A percentile compares a stretch with the other conserved stretches of the same genome.
These are phyloP conservation scores for Aethina tumida DNA, from an alignment of 1,140 invertebrate genomes.

Conservation along the genomic window DNA sequence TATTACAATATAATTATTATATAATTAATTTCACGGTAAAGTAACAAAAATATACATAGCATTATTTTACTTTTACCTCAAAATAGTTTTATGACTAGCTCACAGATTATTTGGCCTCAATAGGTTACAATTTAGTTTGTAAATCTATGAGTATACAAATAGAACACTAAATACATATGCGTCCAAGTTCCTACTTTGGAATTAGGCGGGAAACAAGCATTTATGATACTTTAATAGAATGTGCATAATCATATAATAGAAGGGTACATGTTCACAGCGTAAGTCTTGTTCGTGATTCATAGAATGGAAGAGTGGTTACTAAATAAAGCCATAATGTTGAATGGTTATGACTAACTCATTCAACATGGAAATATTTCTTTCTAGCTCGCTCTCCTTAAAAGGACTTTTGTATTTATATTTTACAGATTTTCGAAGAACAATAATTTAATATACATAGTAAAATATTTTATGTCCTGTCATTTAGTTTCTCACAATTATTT, in stretches of 20 bases:
- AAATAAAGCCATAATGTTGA: no score
- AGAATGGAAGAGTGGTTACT: no score
- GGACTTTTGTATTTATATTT: no score
- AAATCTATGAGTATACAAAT: neutral
- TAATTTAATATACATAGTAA: no score
- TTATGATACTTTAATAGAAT: constrained; percentile 1
- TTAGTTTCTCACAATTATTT: no score
- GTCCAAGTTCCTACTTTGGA: neutral
- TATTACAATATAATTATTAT: constrained; percentile 7
- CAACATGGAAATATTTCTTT: no score
- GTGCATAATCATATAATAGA: neutral
- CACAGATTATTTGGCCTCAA: constrained; percentile 15
- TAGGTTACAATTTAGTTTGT: constrained; percentile 4
- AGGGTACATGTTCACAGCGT: neutral
- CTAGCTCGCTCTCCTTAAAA: no score
- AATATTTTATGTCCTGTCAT: no score
- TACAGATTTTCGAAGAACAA: no score
- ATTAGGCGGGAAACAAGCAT: no score
- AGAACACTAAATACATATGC: neutral
- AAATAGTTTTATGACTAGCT: constrained; percentile 12
- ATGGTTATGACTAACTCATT: no score
- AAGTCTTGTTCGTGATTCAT: constrained; percentile 1
- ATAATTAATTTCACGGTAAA: no score
- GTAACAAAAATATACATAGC: constrained; percentile 23
- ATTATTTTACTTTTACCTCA: constrained; percentile 15